phyloP scores from a whole-genome alignment of 2,888 invertebrate species.

The Melangyna quadrimaculata region DNA sequence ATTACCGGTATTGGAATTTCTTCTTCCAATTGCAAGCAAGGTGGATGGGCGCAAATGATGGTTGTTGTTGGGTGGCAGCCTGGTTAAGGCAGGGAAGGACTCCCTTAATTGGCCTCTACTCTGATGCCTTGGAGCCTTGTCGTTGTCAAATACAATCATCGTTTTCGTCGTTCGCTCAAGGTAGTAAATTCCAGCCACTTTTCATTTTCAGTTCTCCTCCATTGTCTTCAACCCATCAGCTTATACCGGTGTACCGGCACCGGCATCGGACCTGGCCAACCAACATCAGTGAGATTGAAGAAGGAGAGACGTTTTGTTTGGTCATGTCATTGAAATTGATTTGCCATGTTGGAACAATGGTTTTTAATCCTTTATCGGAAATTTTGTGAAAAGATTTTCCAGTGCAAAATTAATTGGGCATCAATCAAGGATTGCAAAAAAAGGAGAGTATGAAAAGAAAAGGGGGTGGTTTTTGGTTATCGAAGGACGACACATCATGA shows the following conservation, averaged over 20 bases:
- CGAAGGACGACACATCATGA: conserved; percentile 19
- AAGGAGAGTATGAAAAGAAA: no score
- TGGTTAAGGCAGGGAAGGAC: not conserved
- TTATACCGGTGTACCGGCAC: not conserved
- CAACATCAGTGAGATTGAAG: no score
- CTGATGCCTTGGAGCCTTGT: conserved; percentile 30
- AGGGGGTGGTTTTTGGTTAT: not conserved
- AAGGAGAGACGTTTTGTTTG: conserved; percentile 12
- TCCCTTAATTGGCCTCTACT: conserved; percentile 63
- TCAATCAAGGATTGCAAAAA: conserved; percentile 49
- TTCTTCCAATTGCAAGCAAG: no score
- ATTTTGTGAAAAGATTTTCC: conserved; percentile 57
- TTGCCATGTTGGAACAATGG: conserved; percentile 53
- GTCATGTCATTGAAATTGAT: conserved; percentile 43
- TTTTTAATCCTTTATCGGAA: conserved; percentile 54
- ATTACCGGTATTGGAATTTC: conserved; percentile 65
- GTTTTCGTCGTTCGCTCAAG: conserved; percentile 21
- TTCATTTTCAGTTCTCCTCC: conserved; percentile 1
- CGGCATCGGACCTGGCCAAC: not conserved
- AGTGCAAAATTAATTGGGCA: conserved; percentile 63
- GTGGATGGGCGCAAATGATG: not conserved
- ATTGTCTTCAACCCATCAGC: conserved; percentile 42
- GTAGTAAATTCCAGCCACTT: conserved; percentile 3
- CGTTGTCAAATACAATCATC: conserved; percentile 66
- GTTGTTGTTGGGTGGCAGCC: not conserved